Base-by-base conservation (phyloP, 2,113 vertebrate species). In the Saguinus midas region DNA sequence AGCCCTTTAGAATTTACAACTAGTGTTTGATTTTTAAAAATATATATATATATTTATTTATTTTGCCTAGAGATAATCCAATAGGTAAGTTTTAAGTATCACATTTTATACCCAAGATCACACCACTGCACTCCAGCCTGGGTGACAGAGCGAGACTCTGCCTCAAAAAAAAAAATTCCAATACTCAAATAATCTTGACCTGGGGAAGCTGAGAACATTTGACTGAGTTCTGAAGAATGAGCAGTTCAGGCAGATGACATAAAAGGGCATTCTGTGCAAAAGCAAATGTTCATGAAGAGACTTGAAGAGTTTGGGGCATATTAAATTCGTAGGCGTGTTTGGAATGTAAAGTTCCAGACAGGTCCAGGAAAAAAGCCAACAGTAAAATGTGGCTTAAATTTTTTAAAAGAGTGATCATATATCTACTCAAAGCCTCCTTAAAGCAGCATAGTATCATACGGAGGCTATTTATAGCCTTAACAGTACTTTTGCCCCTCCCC, bases 1-100 rank as follows among this genome's bases (percentile, higher is more conserved):
- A 96, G 61, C 13, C 91, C 10, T 32, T 94, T 37, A 96, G 29
- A 95, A 91, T 72, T 95, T 96, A 75, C 2, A 52, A 86, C 50
- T 92, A 93, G 29, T 50, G 1, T 85, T 76, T 93, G 8, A 20
- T 80, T 82, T 43, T 29, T n/a, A n/a, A n/a, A n/a, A n/a, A n/a
- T n/a, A n/a, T n/a, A n/a, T n/a, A n/a, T n/a, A n/a, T n/a, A n/a
- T n/a, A n/a, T 64, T 64, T 14, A 64, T 13, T 64, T 64, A 64
- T 64, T 52, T 45, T 35, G 55, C 29, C 35, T 85, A 29, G 48
- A 27, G 13, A 89, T n/a, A 90, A 68, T 20, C 84, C 18, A 90
- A 91, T 61, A 84, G 55, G 16, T 81, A 55, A 55, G 73, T 86
- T 94, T 91, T 81, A 96, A 86, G 82, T 78, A 89, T 43, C 23